A percentile compares a stretch with the other conserved stretches of the same genome.
These are phyloP conservation scores for Hydrozoanthus gracilis DNA, from an alignment of 92 coral and sea anemone species.

Conservation along the genomic window DNA sequence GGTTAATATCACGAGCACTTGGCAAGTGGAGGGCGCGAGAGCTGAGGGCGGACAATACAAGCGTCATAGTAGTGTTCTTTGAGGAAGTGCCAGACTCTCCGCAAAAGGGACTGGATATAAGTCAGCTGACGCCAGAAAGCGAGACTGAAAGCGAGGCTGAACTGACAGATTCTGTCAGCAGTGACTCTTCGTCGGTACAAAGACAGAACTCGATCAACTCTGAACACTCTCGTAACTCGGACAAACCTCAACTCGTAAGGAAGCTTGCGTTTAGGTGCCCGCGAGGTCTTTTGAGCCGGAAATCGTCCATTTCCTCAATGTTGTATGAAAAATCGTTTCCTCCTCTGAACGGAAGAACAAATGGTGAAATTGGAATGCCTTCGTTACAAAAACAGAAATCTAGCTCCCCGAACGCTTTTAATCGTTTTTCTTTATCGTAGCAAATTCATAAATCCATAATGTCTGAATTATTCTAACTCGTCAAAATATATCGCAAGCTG, in stretches of 20 bases:
- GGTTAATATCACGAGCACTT: slow-evolving; percentile 81
- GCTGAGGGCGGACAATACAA: slow-evolving; percentile 92
- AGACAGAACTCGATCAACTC: slow-evolving; percentile 43
- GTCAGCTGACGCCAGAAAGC: slow-evolving; percentile 67
- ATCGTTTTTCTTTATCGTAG: slow-evolving; percentile 21
- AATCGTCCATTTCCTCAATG: slow-evolving; percentile 35
- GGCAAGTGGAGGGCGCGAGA: slow-evolving; percentile 89
- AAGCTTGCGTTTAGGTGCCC: slow-evolving; percentile 80
- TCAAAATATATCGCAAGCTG: no score
- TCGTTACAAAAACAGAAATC: slow-evolving; percentile 8
- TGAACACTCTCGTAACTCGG: slow-evolving; percentile 22
- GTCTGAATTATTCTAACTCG: no score
- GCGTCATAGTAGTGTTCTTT: slow-evolving; percentile 86
- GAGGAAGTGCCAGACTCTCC: slow-evolving; percentile 77
- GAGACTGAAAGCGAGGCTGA: slow-evolving; percentile 87
- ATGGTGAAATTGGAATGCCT: not conserved
- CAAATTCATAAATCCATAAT: no score
- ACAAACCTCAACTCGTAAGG: slow-evolving; percentile 79
- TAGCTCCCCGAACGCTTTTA: slow-evolving; percentile 13
- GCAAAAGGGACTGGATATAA: slow-evolving; percentile 44
- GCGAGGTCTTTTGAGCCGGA: slow-evolving; percentile 13
- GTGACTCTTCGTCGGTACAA: slow-evolving; percentile 61
- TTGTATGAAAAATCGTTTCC: slow-evolving; percentile 26
- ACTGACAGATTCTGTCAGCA: slow-evolving; percentile 61
- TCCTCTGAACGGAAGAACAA: slow-evolving; percentile 16